Percentiles rank a stretch among this genome's conserved stretches.
Evolutionary conservation across 2,888 invertebrate species (phyloP).

Genomic region (Archips crataeganus): DNA sequence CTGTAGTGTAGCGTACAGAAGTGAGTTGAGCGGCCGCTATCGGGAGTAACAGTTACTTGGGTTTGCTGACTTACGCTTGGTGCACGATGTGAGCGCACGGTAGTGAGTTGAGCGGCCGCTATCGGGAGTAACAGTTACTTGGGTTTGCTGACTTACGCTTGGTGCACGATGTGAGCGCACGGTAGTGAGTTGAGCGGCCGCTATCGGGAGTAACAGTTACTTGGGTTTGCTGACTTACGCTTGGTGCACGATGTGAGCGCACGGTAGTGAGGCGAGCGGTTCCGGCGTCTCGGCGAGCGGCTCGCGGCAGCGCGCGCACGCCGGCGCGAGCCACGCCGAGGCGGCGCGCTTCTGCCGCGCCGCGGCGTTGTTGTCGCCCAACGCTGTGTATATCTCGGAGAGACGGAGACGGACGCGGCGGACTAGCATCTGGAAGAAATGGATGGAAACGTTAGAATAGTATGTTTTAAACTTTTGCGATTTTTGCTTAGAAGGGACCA

Average conservation of each 20-base stretch:
- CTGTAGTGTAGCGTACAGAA: too few species aligned
- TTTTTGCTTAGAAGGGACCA: too few species aligned
- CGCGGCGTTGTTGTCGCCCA: slow-evolving; percentile 93
- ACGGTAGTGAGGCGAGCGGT: slow-evolving; percentile 92
- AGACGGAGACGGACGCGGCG: slow-evolving; percentile 92
- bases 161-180: too few species aligned
- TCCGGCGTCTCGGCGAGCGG: slow-evolving; percentile 86
- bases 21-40: too few species aligned
- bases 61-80: slow-evolving; percentile 70
- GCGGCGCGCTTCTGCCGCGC: slow-evolving; percentile 91
- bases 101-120: too few species aligned
- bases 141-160: too few species aligned
- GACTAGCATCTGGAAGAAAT: slow-evolving; percentile 88
- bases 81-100: slow-evolving; percentile 96
- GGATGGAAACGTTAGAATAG: too few species aligned
- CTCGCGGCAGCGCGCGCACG: slow-evolving; percentile 93
- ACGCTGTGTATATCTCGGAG: slow-evolving; percentile 92
- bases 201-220: too few species aligned
- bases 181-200: too few species aligned
- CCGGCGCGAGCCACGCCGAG: slow-evolving; percentile 88
- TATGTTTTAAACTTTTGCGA: background rate
- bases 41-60: too few species aligned
- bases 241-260: slow-evolving; percentile 94
- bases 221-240: slow-evolving; percentile 81
- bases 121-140: too few species aligned